Base-by-base conservation (phyloP, 2,113 vertebrate genomes). In the Chlorodrepanis virens region DNA sequence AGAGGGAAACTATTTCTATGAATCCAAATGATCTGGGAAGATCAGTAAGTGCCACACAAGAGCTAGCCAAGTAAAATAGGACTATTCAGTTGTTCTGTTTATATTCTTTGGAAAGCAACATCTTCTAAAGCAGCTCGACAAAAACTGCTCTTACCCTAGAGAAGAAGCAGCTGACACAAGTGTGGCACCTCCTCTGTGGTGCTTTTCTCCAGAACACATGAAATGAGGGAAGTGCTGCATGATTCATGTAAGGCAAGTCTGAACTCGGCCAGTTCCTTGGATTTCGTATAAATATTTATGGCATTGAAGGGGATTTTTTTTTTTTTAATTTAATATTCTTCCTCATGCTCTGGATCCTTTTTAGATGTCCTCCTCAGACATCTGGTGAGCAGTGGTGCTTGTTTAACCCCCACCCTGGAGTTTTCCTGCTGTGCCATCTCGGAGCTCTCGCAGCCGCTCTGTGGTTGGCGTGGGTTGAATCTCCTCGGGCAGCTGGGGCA, bases 281-380 rank as follows among this genome's bases (percentile, higher is more conserved):
- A 70, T 83, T 95, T 93, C 59, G 44, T 94, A 63, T 87, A 93
- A 91, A 94, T 94, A 96, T 93, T 94, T 81, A 85, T 95, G 92
- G 90, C 61, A 70, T 77, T 19, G 87, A 92, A 77, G 28, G 85
- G 83, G 45, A 35, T 40, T 59, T 37, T 16, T 40, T 20, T 40
- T 33, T 56, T 56, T 54, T 13, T 4, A 29, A 19, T 53, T 90
- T 45, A 93, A 80, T 78, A 77, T 94, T 83, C 72, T 78, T 44
- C 77, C 79, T 89, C 42, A 10, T 90, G 35, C 68, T 91, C 67
- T 0, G 25, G 87, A 37, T 70, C 64, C 53, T 78, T 44, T 21
- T 82, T 42, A 71, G 56, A 12, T 89, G 91, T 94, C 54, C 45
- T 95, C 31, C 77, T 78, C 57, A 78, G 83, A 53, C 97, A 96